Evolutionary conservation across 2,113 vertebrate genomes (phyloP), one percentile per base, ranked within the genome.

Genomic region (Actenoides hombroni): DNA sequence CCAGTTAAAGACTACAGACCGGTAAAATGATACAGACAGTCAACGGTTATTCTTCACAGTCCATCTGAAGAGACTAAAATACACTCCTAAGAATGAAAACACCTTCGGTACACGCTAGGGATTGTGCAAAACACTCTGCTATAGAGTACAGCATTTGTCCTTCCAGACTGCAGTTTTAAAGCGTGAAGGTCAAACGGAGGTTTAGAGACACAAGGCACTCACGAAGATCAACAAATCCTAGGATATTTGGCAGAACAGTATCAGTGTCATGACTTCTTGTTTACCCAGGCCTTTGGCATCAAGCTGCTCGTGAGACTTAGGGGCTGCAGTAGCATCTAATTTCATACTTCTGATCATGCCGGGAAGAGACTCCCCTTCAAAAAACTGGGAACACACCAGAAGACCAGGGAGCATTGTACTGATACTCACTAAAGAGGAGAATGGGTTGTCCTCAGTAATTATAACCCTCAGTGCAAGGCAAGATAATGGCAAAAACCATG

Each of bases 1-100:
- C 48, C 73, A 77, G 83, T 79, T 90, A 90, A 93, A 96, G 85
- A 94, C 63, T 86, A 94, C 16, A 77, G 82, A 60, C 48, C 53
- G 15, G 48, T 76, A 53, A 65, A 95, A 83, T 16, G 37, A 89
- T 76, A 68, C 28, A 33, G 71, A 44, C 82, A 60, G 83, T 23
- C 17, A 49, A 71, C 64, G 28, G 28, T 65, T 74, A 84, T 10
- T 49, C 39, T 11, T 67, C 35, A 75, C 12, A 20, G 7, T 37
- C 42, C 19, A 10, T 0, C 6, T 35, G 39, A 67, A 54, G 24
- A 90, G 73, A 89, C 61, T 60, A 73, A 93, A 86, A 94, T 56
- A 59, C n/a, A 42, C 21, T 28, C 6, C 28, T 46, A 77, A 60
- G n/a, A 81, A 42, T 6, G 17, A 85, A 94, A 70, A 70, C 1